A percentile compares a stretch with the other conserved stretches of the same genome.
phyloP scores from a whole-genome alignment of 1,140 invertebrate species.

The Augochlora pura region DNA sequence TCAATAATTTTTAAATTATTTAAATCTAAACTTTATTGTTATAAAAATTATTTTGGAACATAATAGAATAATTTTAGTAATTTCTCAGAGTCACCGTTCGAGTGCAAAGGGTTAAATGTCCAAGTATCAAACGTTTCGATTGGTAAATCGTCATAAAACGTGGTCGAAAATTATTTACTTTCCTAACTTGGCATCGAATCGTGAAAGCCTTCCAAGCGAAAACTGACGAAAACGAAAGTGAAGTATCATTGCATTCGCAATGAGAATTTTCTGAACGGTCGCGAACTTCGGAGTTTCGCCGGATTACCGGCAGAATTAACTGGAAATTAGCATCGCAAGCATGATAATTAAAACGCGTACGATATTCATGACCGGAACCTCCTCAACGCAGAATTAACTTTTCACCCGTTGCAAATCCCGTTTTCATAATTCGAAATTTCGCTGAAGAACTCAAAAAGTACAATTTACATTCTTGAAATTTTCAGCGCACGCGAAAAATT shows the following conservation, averaged over 20 bases:
- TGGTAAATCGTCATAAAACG: neutral
- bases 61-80: no score
- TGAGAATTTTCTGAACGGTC: slow-evolving; percentile 12
- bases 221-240: slow-evolving; percentile 5
- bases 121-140: neutral
- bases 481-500: no score
- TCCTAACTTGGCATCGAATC: neutral
- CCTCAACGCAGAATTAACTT: neutral
- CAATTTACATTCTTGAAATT: no score
- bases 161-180: neutral
- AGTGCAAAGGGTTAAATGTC: no score
- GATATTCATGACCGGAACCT: neutral
- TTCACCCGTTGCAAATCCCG: neutral
- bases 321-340: slow-evolving; percentile 11
- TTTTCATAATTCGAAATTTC: neutral
- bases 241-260: slow-evolving; percentile 18
- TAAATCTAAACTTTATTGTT: no score
- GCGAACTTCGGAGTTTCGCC: neutral
- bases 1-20: no score
- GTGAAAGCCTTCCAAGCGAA: no score
- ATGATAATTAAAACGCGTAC: slow-evolving; percentile 22
- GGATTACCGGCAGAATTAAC: slow-evolving; percentile 1
- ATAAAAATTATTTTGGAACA: no score
- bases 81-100: no score
- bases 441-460: neutral